These are phyloP conservation scores for Tokudaia tokunoshimensis DNA, from an alignment of 2,797 vertebrate genomes.

Conservation along the genomic window DNA sequence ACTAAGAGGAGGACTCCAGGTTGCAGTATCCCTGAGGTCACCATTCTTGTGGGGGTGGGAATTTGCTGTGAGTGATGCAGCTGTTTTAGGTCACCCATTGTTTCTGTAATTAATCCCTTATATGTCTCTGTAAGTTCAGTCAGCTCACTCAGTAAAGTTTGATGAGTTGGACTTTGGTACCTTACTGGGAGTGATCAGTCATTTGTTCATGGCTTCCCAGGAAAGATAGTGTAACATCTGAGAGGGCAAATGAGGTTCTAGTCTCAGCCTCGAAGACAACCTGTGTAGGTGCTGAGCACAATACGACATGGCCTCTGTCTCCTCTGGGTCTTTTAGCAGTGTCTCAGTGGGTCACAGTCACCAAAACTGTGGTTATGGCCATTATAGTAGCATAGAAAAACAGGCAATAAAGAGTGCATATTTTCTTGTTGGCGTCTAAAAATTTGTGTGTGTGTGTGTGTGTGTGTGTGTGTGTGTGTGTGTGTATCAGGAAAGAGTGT, in stretches of 20 bases:
- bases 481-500: not conserved
- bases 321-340: not conserved
- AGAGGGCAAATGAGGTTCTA: not conserved
- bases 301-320: not conserved
- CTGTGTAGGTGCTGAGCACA: conserved; percentile 4
- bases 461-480: no score
- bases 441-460: not conserved
- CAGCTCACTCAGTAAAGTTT: not conserved
- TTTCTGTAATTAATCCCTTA: not conserved
- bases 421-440: not conserved
- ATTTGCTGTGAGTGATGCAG: not conserved
- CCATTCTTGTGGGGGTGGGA: not conserved
- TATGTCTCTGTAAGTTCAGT: not conserved
- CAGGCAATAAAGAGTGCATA: not conserved
- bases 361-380: not conserved
- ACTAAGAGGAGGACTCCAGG: not conserved
- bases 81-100: not conserved
- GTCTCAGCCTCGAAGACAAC: conserved; percentile 21
- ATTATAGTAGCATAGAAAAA: not conserved
- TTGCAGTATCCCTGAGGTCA: not conserved
- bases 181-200: not conserved
- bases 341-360: not conserved
- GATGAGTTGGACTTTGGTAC: not conserved
- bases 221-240: not conserved
- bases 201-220: not conserved